Evolutionary conservation across 2,888 invertebrate genomes (phyloP), one percentile per base, ranked within the genome.

Genomic region (Sympetrum striolatum): DNA sequence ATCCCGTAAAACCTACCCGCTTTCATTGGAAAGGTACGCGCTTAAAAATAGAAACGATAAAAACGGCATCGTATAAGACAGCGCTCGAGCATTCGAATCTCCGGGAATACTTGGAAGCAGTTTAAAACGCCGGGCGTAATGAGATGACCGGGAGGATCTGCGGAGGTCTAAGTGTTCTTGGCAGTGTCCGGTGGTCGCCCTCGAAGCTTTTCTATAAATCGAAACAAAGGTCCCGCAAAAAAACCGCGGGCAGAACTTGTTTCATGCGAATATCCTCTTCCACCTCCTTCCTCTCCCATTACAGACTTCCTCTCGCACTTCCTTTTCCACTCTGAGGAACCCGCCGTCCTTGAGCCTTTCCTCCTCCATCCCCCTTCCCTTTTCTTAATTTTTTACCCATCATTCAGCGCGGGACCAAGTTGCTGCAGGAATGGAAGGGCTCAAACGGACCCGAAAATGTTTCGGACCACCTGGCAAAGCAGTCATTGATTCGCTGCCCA

Each of bases 281-380:
- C 53, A 82, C 53, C 86, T 22, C 39, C 37, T 37, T 60, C 60
- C 86, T 37, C 3, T 73, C 73, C 64, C 60, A 64, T 60, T 60
- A 64, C 86, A 64, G 86, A 86, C 86, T 86, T 86, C 86, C 86
- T 86, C 31, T 37, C 86, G 64, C 86, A 86, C 86, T 86, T 86
- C 86, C 86, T 86, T 86, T 86, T 86, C 86, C 86, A 86, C 86
- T 86, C 86, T 60, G 86, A 60, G 37, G 86, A 86, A 86, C 86
- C 86, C 86, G 90, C 91, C 91, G 91, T 91, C 91, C 91, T 91
- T 91, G 91, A 91, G 91, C 90, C 91, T 91, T 91, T 91, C 90
- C 91, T 91, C 90, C 90, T 81, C 82, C 91, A 73, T 73, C 90
- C 90, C 48, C 64, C 39, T 39, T 8, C 44, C 81, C 22, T 8